Evolutionary conservation across 2,797 vertebrate species (phyloP).

Genomic region (Intellagama lesueurii): DNA sequence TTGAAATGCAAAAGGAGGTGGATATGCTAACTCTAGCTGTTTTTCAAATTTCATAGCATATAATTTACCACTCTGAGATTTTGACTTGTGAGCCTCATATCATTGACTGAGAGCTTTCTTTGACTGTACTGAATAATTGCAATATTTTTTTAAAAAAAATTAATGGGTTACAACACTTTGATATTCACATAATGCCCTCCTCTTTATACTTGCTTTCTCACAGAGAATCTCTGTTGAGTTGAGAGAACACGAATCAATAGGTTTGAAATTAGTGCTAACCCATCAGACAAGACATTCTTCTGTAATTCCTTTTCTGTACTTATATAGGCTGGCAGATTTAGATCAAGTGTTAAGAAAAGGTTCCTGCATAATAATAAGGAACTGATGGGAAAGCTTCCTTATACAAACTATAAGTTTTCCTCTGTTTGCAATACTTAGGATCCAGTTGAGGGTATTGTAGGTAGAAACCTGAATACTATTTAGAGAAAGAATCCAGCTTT

Average conservation of each 20-base stretch:
- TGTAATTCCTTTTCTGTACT: not conserved
- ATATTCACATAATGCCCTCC: not conserved
- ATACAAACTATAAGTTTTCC: too few species aligned
- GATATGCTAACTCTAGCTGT: not conserved
- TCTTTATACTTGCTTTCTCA: not conserved
- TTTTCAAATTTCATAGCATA: slow-evolving; percentile 31
- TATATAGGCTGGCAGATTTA: not conserved
- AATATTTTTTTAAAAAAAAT: slow-evolving; percentile 23
- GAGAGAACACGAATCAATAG: not conserved
- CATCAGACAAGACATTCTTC: not conserved
- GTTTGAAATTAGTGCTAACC: slow-evolving; percentile 15
- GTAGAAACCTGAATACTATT: too few species aligned
- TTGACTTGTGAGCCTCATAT: slow-evolving; percentile 6
- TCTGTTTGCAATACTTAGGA: too few species aligned
- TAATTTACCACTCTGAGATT: slow-evolving; percentile 39
- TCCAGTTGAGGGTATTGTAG: too few species aligned
- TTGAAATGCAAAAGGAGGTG: slow-evolving; percentile 15
- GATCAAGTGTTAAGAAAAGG: not conserved
- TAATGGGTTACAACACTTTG: not conserved
- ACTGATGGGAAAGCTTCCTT: too few species aligned
- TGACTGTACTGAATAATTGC: not conserved
- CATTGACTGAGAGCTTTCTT: not conserved
- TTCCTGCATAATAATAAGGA: too few species aligned
- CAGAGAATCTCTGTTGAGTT: not conserved
- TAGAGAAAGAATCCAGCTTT: too few species aligned